These are phyloP conservation scores for Ptychoptera albimana DNA, from an alignment of 2,888 invertebrate species.

Conservation along the genomic window DNA sequence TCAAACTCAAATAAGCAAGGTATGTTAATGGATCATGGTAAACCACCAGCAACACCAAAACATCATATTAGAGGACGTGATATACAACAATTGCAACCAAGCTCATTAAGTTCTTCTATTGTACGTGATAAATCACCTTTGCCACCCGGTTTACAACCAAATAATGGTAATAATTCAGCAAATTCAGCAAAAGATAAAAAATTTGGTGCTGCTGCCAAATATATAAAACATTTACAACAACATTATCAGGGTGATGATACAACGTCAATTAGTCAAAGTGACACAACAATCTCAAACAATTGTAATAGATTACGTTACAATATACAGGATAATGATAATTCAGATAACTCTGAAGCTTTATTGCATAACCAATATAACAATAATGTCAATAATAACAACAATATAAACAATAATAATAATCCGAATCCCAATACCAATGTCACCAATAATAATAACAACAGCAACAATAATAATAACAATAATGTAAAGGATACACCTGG, in stretches of 20 bases:
- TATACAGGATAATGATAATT: constrained; percentile 26
- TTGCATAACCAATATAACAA: constrained; percentile 33
- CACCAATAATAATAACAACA: constrained; percentile 19
- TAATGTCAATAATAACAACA: no score
- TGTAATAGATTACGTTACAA: constrained; percentile 23
- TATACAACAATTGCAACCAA: neutral
- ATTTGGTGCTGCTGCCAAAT: constrained; percentile 23
- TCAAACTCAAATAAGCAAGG: constrained; percentile 53
- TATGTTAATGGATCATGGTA: constrained; percentile 14
- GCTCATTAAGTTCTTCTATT: neutral
- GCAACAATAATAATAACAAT: constrained; percentile 17
- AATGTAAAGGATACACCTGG: constrained; percentile 27
- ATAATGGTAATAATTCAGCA: neutral
- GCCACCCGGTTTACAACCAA: constrained; percentile 4
- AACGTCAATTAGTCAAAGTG: constrained; percentile 29
- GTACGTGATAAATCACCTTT: constrained; percentile 17
- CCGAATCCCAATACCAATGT: neutral
- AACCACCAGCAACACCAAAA: constrained; percentile 9
- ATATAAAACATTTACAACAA: constrained; percentile 25
- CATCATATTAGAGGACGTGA: neutral
- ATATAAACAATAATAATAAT: constrained; percentile 17
- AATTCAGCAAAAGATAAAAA: constrained; percentile 18
- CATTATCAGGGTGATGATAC: constrained; percentile 23
- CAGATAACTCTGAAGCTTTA: constrained; percentile 22
- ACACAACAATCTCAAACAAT: constrained; percentile 29